These are phyloP conservation scores for Sebastes steindachneri DNA, from an alignment of 2,797 vertebrate genomes.

Conservation along the genomic window DNA sequence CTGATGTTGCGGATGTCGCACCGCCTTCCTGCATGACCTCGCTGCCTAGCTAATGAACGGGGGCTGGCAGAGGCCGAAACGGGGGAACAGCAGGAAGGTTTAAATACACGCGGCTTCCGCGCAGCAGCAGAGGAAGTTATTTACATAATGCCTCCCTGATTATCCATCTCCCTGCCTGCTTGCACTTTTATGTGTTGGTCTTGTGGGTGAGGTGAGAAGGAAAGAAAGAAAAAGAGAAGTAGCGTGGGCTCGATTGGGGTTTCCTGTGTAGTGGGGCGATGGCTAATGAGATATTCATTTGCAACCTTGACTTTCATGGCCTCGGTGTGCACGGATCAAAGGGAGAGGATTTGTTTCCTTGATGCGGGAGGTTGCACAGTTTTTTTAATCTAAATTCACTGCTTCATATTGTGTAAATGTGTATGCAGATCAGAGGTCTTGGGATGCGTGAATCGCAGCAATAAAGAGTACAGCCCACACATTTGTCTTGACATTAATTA, in stretches of 20 bases:
- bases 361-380: neutral
- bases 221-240: neutral
- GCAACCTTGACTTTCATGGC: conserved; percentile 44
- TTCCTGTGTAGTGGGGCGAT: conserved; percentile 29
- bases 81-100: conserved; percentile 63
- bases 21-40: conserved; percentile 18
- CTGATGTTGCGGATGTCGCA: conserved; percentile 27
- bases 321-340: conserved; percentile 49
- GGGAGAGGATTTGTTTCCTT: conserved; percentile 14
- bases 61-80: conserved; percentile 13
- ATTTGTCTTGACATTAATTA: neutral
- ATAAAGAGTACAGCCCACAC: neutral
- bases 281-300: conserved; percentile 61
- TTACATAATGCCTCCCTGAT: conserved; percentile 69
- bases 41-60: conserved; percentile 57
- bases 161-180: conserved; percentile 35
- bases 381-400: neutral
- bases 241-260: conserved; percentile 10
- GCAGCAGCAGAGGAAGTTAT: conserved; percentile 56
- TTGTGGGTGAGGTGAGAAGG: conserved; percentile 30
- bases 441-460: neutral
- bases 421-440: neutral
- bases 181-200: conserved; percentile 49
- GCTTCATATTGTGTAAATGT: conserved; percentile 5
- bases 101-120: conserved; percentile 48